These are phyloP conservation scores for Agrochola litura DNA, from an alignment of 2,888 invertebrate genomes.

Conservation along the genomic window DNA sequence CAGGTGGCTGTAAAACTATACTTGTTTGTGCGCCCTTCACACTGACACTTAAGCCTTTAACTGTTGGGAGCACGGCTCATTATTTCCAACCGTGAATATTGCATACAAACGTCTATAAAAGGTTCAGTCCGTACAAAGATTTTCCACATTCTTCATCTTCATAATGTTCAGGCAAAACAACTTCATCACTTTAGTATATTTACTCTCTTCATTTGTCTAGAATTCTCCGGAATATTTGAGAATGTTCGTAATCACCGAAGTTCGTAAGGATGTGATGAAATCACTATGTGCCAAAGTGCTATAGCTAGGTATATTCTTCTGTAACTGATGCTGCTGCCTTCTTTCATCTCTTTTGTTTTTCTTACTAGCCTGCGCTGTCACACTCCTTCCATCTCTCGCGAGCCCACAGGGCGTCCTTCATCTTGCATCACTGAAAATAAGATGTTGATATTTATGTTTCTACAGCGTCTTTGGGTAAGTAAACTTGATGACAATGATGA, in stretches of 20 bases:
- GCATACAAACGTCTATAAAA: conserved; percentile 1
- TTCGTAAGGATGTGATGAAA: neutral
- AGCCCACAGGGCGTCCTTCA: neutral
- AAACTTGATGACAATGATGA: neutral
- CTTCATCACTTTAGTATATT: too few species aligned
- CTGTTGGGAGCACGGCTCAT: conserved; percentile 60
- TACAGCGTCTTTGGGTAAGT: neutral
- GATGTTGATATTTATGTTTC: neutral
- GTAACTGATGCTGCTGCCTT: neutral
- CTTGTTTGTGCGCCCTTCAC: conserved; percentile 46
- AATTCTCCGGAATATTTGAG: neutral
- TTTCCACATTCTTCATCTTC: neutral
- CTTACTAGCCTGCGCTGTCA: neutral
- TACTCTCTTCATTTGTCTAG: neutral
- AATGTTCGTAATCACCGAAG: neutral
- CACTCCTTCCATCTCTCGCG: neutral
- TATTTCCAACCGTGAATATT: conserved; percentile 53
- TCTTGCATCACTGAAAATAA: neutral
- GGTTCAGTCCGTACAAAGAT: neutral
- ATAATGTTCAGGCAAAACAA: neutral
- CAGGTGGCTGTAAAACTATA: conserved; percentile 37
- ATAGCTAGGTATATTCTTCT: neutral
- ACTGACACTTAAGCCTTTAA: conserved; percentile 57
- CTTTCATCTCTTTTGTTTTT: neutral
- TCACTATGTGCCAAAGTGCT: neutral